Percentiles rank a stretch among this genome's conserved stretches.
These are phyloP conservation scores for Tetragnatha montana DNA, from an alignment of 2,888 invertebrate species.

Conservation along the genomic window DNA sequence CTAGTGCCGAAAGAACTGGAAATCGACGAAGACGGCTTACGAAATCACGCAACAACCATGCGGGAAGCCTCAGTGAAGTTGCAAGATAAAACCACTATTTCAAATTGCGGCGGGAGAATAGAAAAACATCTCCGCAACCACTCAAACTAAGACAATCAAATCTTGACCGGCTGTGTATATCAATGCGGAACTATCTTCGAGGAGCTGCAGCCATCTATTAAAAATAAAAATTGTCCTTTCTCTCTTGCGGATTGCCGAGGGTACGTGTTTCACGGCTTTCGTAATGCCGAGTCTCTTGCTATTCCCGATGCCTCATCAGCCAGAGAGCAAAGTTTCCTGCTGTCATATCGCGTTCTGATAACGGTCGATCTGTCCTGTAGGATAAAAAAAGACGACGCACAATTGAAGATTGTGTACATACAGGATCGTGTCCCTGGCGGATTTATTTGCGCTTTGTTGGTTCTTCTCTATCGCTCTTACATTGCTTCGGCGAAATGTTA, in stretches of 20 bases:
- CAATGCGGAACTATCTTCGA: neutral
- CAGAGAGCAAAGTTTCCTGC: constrained; percentile 27
- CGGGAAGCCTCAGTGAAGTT: no score
- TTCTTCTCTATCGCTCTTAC: no score
- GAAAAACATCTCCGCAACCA: neutral
- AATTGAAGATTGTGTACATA: neutral
- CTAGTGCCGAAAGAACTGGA: no score
- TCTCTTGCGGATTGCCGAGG: neutral
- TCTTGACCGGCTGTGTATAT: neutral
- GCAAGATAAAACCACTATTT: constrained; percentile 2
- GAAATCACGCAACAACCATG: no score
- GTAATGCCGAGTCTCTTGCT: neutral
- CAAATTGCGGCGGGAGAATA: neutral
- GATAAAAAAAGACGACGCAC: neutral
- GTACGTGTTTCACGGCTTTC: constrained; percentile 36
- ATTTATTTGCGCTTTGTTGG: neutral
- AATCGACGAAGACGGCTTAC: no score
- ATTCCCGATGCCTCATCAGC: neutral
- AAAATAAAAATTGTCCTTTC: constrained; percentile 18
- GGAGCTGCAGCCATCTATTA: neutral
- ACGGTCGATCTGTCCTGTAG: neutral
- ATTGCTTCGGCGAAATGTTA: no score
- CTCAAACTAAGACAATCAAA: no score
- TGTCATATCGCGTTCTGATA: neutral
- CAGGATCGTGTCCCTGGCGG: neutral